phyloP scores from a whole-genome alignment of 2,888 invertebrate species.

The Cosmia pyralina region DNA sequence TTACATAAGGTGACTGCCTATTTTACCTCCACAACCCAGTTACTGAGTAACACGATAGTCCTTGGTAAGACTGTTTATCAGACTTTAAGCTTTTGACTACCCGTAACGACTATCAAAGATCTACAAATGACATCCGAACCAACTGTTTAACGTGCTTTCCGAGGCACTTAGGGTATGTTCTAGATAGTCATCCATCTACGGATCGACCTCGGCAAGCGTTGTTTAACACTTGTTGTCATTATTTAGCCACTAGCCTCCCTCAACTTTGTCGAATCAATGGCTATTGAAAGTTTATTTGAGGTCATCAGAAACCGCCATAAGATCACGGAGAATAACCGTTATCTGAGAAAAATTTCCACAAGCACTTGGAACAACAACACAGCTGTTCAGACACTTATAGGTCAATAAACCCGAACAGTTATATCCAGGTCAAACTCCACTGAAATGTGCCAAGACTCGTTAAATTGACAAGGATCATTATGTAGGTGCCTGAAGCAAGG shows the following conservation, averaged over 20 bases:
- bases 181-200: neutral
- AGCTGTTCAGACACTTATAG: conserved; percentile 15
- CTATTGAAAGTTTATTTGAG: neutral
- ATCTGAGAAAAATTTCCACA: neutral
- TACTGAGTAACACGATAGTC: too few relatives aligned
- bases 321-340: neutral
- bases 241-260: neutral
- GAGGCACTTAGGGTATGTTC: too few relatives aligned
- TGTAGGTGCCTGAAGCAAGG: conserved; percentile 19
- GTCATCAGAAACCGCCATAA: neutral
- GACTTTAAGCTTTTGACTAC: too few relatives aligned
- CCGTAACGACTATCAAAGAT: too few relatives aligned
- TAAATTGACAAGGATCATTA: conserved; percentile 47
- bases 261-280: neutral
- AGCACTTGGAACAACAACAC: conserved; percentile 17
- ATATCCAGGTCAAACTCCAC: conserved; percentile 48
- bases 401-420: conserved; percentile 34
- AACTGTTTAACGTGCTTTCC: neutral
- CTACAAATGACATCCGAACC: too few relatives aligned
- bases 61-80: too few relatives aligned
- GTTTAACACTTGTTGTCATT: neutral
- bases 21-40: too few relatives aligned
- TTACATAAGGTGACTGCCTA: too few relatives aligned
- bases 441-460: conserved; percentile 42
- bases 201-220: neutral